These are phyloP conservation scores for Trogon melanurus DNA, from an alignment of 2,113 vertebrate species.

Conservation along the genomic window DNA sequence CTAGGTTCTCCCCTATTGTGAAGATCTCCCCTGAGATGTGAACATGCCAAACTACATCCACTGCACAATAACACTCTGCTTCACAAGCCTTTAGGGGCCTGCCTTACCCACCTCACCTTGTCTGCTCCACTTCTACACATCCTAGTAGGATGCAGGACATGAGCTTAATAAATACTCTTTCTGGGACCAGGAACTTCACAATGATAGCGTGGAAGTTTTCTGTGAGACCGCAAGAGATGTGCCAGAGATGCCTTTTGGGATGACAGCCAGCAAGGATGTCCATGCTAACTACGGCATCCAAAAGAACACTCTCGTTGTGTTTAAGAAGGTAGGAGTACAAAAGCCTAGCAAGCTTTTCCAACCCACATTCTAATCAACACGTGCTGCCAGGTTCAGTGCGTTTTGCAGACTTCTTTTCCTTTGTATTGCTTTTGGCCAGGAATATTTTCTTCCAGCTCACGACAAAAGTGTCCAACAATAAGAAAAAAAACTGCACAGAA, in stretches of 20 bases:
- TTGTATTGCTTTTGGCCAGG: not conserved
- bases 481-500: not conserved
- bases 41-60: not conserved
- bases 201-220: conserved; percentile 76
- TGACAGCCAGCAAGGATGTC: conserved; percentile 72
- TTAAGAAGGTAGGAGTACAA: conserved; percentile 81
- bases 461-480: not conserved
- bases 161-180: not conserved
- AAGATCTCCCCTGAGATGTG: not conserved
- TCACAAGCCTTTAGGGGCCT: not conserved
- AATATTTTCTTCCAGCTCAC: not conserved
- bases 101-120: not conserved
- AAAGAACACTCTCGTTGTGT: conserved; percentile 80
- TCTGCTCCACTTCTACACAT: not conserved
- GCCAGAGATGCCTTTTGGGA: conserved; percentile 84
- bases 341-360: not conserved
- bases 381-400: not conserved
- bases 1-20: not conserved
- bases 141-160: not conserved
- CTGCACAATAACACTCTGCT: not conserved
- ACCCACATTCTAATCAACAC: not conserved
- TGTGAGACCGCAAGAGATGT: conserved; percentile 79
- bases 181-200: conserved; percentile 79
- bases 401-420: not conserved
- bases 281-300: conserved; percentile 71